Evolutionary conservation across 2,113 vertebrate genomes (phyloP).

Genomic region (Tupaia chinensis): DNA sequence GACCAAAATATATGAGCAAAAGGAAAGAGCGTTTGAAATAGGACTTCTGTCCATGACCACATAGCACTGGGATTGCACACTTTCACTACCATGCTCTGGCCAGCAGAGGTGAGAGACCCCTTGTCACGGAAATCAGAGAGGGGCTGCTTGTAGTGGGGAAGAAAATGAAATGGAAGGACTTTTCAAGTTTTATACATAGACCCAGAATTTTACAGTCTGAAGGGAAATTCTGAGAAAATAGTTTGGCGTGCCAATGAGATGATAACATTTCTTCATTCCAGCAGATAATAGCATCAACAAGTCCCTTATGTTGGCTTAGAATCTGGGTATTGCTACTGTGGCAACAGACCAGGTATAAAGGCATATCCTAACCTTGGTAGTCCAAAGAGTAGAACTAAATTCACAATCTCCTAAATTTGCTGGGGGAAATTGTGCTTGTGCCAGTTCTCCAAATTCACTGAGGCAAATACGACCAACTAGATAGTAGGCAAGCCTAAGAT

Average conservation of each 20-base stretch:
- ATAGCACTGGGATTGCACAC: too few species aligned
- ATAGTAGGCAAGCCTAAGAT: not conserved
- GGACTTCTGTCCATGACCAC: not conserved
- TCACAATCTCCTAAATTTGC: not conserved
- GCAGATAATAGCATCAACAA: not conserved
- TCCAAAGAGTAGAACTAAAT: not conserved
- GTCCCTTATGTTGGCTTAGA: not conserved
- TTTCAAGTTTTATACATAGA: not conserved
- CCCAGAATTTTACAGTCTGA: not conserved
- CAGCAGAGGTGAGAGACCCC: not conserved
- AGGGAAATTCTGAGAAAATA: not conserved
- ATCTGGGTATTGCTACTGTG: not conserved
- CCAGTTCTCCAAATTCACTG: not conserved
- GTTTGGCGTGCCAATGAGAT: not conserved
- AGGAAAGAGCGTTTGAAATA: not conserved
- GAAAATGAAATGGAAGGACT: not conserved
- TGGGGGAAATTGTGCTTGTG: not conserved
- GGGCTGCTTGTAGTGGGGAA: rapidly evolving
- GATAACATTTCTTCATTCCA: constrained; percentile 39
- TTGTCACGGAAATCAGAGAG: too few species aligned
- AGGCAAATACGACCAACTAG: not conserved
- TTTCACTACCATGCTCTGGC: not conserved
- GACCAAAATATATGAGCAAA: not conserved
- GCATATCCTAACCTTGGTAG: not conserved
- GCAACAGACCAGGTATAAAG: not conserved